phyloP scores from a whole-genome alignment of 1,140 invertebrate genomes.

The Aphelenchoides fujianensis region DNA sequence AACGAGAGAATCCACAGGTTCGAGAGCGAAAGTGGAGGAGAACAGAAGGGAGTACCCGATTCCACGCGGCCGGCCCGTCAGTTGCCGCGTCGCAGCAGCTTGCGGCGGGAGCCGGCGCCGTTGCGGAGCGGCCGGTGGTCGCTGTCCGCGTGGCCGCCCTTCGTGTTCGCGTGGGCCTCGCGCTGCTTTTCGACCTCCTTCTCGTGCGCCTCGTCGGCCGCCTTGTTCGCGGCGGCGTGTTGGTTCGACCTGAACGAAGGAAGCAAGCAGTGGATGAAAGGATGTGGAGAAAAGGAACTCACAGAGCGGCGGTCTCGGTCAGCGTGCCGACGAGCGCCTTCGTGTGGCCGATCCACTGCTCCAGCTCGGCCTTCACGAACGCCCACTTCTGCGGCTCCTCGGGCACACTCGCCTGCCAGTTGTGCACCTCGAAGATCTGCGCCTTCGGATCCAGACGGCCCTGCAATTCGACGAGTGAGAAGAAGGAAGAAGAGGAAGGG shows the following conservation, averaged over 20 bases:
- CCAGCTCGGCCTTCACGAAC: background rate
- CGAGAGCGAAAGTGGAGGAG: too few species aligned
- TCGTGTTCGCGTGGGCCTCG: background rate
- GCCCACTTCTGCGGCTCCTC: background rate
- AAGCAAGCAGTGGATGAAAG: background rate
- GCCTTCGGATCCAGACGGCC: slow-evolving; percentile 13
- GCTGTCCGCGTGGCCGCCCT: background rate
- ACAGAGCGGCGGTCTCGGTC: background rate
- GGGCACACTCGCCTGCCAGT: slow-evolving; percentile 15
- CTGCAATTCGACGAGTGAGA: slow-evolving; percentile 1
- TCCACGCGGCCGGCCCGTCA: background rate
- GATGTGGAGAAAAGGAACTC: background rate
- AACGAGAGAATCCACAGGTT: background rate
- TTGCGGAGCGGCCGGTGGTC: background rate
- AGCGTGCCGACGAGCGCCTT: background rate
- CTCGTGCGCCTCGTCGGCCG: slow-evolving; percentile 7
- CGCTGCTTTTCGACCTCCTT: slow-evolving; percentile 6
- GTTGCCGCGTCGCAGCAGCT: background rate
- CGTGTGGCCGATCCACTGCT: background rate
- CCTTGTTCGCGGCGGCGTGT: background rate
- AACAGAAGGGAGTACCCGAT: too few species aligned
- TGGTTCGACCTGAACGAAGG: background rate
- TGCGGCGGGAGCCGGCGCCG: background rate
- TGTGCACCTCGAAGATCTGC: background rate
- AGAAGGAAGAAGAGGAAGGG: too few species aligned